Conservation (phyloP, 2,113 vertebrate species). For the Sinocyclocheilus anophthalmus region DNA sequence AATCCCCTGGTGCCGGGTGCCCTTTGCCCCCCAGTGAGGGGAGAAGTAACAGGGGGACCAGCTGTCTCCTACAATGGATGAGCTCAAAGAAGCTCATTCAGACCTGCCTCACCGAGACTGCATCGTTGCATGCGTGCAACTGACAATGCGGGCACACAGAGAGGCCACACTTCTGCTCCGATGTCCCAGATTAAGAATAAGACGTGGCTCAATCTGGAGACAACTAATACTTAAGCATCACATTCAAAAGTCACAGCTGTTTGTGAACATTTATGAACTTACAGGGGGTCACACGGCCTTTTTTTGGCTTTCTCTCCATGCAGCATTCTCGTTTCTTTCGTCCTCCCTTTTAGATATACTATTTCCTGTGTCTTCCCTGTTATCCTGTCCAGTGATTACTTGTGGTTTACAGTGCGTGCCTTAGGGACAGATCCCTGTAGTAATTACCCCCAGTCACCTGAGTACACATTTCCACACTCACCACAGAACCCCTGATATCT, state of each 20-base stretch:
- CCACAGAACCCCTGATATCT: neutral
- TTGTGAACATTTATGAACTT: neutral
- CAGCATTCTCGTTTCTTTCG: neutral
- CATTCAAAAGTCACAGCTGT: conserved; percentile 31
- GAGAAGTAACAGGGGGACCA: conserved; percentile 75
- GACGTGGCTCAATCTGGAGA: conserved; percentile 42
- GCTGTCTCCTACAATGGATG: conserved; percentile 79
- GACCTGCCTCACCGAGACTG: conserved; percentile 59
- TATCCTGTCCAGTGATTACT: conserved; percentile 40
- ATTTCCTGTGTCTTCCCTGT: conserved; percentile 44
- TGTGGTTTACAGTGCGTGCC: conserved; percentile 31
- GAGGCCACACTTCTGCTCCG: conserved; percentile 48
- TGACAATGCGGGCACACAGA: conserved; percentile 63
- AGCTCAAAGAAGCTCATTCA: conserved; percentile 75
- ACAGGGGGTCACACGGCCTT: neutral
- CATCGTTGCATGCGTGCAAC: conserved; percentile 63
- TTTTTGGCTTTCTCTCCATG: neutral
- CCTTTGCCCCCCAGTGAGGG: conserved; percentile 71
- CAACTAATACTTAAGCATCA: conserved; percentile 36
- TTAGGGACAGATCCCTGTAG: conserved; percentile 15
- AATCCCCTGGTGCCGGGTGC: conserved; percentile 74
- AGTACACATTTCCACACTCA: conserved; percentile 32
- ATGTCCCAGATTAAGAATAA: conserved; percentile 34
- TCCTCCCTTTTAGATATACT: conserved; percentile 13
- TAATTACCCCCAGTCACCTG: conserved; percentile 43